Percentiles rank a stretch among this genome's conserved stretches.
Evolutionary conservation across 2,113 vertebrate genomes (phyloP).

Genomic region (Percopsis transmontana): DNA sequence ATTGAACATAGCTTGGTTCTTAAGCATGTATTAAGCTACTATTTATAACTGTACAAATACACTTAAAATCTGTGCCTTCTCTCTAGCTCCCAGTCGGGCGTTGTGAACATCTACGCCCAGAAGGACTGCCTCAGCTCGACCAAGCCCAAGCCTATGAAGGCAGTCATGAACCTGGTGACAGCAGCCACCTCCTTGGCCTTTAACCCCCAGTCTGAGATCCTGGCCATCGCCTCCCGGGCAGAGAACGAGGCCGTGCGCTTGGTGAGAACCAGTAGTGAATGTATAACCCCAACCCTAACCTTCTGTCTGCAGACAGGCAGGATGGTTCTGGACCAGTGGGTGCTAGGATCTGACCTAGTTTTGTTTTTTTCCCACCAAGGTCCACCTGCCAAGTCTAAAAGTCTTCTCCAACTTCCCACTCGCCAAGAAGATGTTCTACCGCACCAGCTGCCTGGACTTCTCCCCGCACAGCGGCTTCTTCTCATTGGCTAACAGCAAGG

Average conservation of each 20-base stretch:
- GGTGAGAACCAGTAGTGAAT: conserved; percentile 71
- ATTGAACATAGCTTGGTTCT: neutral
- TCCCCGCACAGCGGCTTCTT: conserved; percentile 94
- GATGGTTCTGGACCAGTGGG: too few relatives aligned
- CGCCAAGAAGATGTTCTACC: conserved; percentile 78
- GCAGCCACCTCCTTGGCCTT: conserved; percentile 84
- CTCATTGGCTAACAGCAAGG: conserved; percentile 91
- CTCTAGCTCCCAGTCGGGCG: conserved; percentile 83
- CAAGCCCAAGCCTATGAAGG: conserved; percentile 86
- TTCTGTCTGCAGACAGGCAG: too few relatives aligned
- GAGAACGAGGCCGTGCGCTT: conserved; percentile 85
- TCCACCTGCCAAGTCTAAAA: conserved; percentile 88
- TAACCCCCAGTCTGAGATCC: conserved; percentile 87
- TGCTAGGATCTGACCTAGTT: neutral
- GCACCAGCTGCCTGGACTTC: conserved; percentile 85
- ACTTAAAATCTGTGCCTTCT: neutral
- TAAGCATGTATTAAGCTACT: neutral
- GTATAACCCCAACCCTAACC: too few relatives aligned
- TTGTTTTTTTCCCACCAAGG: conserved; percentile 64
- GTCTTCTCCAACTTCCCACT: conserved; percentile 95
- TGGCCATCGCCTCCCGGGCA: conserved; percentile 85
- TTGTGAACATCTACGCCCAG: conserved; percentile 92
- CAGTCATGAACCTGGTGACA: conserved; percentile 92
- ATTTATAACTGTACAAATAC: neutral
- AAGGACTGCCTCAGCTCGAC: conserved; percentile 82